A percentile compares a stretch with the other conserved stretches of the same genome.
Conservation (phyloP, 2,888 invertebrate genomes). For the Smittia aterrima region DNA sequence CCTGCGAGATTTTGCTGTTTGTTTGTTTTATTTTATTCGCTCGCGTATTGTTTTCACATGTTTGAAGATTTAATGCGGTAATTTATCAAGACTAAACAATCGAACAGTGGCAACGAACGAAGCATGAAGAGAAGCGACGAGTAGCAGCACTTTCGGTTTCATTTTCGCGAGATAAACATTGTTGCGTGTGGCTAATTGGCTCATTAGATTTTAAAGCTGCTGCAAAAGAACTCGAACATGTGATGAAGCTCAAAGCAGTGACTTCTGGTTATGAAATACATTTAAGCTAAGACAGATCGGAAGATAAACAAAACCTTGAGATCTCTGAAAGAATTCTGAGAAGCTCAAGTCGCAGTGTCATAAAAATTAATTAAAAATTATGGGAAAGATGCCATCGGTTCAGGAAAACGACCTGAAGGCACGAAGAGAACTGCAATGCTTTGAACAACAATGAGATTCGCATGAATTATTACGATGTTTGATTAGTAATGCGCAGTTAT, state of each 20-base stretch:
- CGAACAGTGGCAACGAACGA: not conserved
- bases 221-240: not conserved
- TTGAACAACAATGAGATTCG: not conserved
- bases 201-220: not conserved
- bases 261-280: no score
- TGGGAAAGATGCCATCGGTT: not conserved
- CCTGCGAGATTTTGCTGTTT: not conserved
- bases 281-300: no score
- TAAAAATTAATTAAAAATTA: constrained; percentile 35
- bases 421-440: not conserved
- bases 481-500: constrained; percentile 14
- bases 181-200: not conserved
- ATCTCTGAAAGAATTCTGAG: no score
- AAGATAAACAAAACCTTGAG: no score
- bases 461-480: constrained; percentile 31
- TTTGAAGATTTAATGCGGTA: not conserved
- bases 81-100: constrained; percentile 16
- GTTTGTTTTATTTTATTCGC: constrained; percentile 29
- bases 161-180: not conserved
- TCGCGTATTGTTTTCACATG: constrained; percentile 10
- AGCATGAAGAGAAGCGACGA: not conserved
- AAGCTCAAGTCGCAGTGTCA: constrained; percentile 14
- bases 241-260: no score
- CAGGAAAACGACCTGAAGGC: not conserved
- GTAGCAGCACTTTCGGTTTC: constrained; percentile 7